These are phyloP conservation scores for Danionella dracula DNA, from an alignment of 2,797 vertebrate species.

Conservation along the genomic window DNA sequence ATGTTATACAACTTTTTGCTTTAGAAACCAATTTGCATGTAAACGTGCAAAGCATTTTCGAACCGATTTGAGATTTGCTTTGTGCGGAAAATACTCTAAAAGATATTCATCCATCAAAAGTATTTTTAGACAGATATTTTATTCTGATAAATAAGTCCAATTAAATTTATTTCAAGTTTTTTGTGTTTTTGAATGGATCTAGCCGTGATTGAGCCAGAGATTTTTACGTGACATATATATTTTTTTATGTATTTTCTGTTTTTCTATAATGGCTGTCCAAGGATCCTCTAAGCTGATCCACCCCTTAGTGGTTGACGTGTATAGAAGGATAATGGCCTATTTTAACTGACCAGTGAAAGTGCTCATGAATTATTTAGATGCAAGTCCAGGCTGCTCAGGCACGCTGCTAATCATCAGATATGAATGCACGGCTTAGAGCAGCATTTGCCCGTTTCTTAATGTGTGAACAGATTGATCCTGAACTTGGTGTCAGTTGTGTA, in stretches of 20 bases:
- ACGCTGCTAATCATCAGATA: conserved; percentile 9
- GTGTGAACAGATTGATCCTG: background rate
- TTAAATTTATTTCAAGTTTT: too few relatives aligned
- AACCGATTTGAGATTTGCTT: too few relatives aligned
- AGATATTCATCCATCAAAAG: too few relatives aligned
- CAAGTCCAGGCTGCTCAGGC: conserved; percentile 16
- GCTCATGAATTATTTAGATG: conserved; percentile 71
- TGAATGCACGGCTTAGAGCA: conserved; percentile 7
- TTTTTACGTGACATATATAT: conserved; percentile 8
- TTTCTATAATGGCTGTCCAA: conserved; percentile 38
- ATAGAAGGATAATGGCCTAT: conserved; percentile 67
- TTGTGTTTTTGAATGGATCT: too few relatives aligned
- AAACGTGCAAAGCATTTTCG: too few relatives aligned
- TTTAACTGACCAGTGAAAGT: conserved; percentile 69
- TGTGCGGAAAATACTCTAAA: too few relatives aligned
- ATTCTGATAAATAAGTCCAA: too few relatives aligned
- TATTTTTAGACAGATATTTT: too few relatives aligned
- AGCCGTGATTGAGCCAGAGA: too few relatives aligned
- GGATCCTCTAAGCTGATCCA: conserved; percentile 58
- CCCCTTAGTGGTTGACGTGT: conserved; percentile 54
- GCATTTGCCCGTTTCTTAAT: conserved; percentile 14
- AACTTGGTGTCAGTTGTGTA: background rate
- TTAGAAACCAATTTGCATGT: too few relatives aligned
- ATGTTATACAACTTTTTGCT: too few relatives aligned
- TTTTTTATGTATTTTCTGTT: conserved; percentile 44